Conservation (phyloP, 1,140 invertebrate genomes). For the Ceratosolen solmsi region DNA sequence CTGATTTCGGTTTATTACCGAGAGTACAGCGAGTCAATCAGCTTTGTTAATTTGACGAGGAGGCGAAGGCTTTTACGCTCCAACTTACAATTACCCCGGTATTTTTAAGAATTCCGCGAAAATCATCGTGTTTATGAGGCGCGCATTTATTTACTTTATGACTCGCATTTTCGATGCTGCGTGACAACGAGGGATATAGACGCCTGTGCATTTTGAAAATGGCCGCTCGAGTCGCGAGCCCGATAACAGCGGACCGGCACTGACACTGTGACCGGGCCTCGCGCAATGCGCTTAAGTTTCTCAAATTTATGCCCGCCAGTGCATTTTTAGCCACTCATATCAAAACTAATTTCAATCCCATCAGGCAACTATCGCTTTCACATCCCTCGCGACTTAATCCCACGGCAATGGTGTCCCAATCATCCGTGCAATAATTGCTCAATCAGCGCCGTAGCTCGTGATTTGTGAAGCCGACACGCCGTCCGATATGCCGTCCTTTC, state of each 20-base stretch:
- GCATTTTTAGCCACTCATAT: no score
- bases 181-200: no score
- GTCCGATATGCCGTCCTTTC: background rate
- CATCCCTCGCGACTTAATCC: no score
- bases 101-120: background rate
- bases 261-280: no score
- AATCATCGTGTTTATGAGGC: background rate
- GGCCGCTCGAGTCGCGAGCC: background rate
- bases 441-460: background rate
- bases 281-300: no score
- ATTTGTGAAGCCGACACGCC: background rate
- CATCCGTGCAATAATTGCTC: background rate
- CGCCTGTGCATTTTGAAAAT: no score
- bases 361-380: background rate
- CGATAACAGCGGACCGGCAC: no score
- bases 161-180: background rate
- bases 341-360: no score
- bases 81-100: background rate
- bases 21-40: background rate
- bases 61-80: background rate
- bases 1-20: background rate
- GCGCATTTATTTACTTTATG: background rate
- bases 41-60: slow-evolving; percentile 14
- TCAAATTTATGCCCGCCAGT: no score
- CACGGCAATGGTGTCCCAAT: no score